Conservation (phyloP, 2,888 invertebrate genomes). For the Pherbina coryleti region DNA sequence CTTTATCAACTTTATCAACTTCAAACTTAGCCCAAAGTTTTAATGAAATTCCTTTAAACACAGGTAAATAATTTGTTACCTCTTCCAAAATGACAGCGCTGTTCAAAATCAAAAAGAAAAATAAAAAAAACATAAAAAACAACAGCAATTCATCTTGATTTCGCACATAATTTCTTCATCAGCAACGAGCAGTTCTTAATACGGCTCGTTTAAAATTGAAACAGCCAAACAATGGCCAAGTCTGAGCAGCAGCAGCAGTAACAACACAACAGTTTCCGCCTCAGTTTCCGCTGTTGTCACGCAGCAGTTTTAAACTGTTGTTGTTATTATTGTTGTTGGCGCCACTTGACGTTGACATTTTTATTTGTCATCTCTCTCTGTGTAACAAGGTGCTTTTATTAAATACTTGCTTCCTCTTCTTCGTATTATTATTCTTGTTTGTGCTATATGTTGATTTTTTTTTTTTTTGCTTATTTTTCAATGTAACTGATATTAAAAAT, state of each 20-base stretch:
- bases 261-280: not conserved
- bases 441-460: not conserved
- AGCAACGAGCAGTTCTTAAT: constrained; percentile 2
- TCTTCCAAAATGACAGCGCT: no score
- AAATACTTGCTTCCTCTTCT: not conserved
- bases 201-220: not conserved
- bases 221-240: not conserved
- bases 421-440: not conserved
- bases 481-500: not conserved
- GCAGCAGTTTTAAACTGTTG: not conserved
- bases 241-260: not conserved
- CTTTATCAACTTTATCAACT: not conserved
- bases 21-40: not conserved
- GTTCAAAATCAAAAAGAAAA: no score
- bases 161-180: constrained; percentile 11
- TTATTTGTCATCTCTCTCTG: not conserved
- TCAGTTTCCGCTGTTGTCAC: not conserved
- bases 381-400: not conserved
- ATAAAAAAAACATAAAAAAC: no score
- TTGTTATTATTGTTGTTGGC: not conserved
- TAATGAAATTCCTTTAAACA: no score
- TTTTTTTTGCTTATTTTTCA: not conserved
- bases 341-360: constrained; percentile 5
- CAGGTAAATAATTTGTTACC: no score
- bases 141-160: constrained; percentile 1